These are phyloP conservation scores for Limnodromus scolopaceus DNA, from an alignment of 2,797 vertebrate species.

Conservation along the genomic window DNA sequence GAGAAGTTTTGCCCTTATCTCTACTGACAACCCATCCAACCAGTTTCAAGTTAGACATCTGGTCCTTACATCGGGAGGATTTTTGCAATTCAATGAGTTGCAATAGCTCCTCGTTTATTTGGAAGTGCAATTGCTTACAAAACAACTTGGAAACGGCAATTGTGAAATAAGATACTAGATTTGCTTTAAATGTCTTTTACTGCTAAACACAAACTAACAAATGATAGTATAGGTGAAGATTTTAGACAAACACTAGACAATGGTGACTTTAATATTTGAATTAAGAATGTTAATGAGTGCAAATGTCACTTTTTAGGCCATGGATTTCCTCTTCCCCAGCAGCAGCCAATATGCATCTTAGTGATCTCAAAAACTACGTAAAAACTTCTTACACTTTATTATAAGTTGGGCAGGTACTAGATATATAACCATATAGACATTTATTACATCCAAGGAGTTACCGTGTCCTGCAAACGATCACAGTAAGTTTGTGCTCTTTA, in stretches of 20 bases:
- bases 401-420: neutral
- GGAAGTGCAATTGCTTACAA: neutral
- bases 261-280: neutral
- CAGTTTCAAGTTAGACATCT: conserved; percentile 1
- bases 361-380: neutral
- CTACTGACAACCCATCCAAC: neutral
- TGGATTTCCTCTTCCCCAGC: neutral
- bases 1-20: neutral
- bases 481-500: neutral
- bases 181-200: neutral
- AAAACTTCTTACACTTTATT: neutral
- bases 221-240: neutral
- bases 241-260: neutral
- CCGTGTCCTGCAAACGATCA: neutral
- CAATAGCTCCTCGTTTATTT: neutral
- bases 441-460: neutral
- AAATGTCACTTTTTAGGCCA: neutral
- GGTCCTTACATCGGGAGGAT: neutral
- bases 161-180: neutral
- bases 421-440: neutral
- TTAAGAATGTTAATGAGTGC: neutral
- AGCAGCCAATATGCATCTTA: neutral
- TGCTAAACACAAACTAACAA: neutral
- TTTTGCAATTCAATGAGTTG: conserved; percentile 42
- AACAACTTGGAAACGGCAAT: neutral